Evolutionary conservation across 2,797 vertebrate species (phyloP).

Genomic region (Dipus sagitta): DNA sequence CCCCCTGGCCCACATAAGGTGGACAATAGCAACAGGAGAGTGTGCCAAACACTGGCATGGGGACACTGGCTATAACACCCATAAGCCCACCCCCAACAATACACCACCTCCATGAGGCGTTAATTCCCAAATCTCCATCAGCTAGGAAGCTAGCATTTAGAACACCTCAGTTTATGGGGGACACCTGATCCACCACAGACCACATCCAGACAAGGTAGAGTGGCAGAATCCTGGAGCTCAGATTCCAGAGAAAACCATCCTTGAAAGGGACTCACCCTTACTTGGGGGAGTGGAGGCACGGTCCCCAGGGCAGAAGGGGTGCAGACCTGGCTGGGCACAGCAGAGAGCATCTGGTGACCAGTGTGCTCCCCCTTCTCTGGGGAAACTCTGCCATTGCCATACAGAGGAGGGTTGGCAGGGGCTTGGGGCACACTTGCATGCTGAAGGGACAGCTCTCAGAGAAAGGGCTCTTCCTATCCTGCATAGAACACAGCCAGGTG

Average conservation of each 20-base stretch:
- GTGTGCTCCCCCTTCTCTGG: background rate
- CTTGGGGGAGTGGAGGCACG: background rate
- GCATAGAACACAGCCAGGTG: background rate
- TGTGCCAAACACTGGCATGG: no score
- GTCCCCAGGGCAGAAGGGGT: background rate
- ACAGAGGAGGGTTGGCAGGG: background rate
- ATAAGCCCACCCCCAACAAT: no score
- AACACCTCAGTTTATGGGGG: no score
- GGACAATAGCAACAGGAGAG: no score
- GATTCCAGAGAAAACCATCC: background rate
- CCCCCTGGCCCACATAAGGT: no score
- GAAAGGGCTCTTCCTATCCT: background rate
- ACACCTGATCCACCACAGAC: no score
- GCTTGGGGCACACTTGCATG: background rate
- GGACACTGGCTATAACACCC: no score
- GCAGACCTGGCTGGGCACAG: background rate
- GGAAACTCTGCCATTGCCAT: background rate
- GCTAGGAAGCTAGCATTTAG: no score
- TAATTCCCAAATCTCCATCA: no score
- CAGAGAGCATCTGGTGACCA: background rate
- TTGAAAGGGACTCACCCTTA: no score
- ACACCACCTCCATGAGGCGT: no score
- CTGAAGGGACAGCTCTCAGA: no score
- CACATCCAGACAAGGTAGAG: background rate
- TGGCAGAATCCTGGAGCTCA: background rate